Percentiles rank a stretch among this genome's conserved stretches.
Evolutionary conservation across 2,113 vertebrate species (phyloP).

Genomic region (Rhagologus leucostigma): DNA sequence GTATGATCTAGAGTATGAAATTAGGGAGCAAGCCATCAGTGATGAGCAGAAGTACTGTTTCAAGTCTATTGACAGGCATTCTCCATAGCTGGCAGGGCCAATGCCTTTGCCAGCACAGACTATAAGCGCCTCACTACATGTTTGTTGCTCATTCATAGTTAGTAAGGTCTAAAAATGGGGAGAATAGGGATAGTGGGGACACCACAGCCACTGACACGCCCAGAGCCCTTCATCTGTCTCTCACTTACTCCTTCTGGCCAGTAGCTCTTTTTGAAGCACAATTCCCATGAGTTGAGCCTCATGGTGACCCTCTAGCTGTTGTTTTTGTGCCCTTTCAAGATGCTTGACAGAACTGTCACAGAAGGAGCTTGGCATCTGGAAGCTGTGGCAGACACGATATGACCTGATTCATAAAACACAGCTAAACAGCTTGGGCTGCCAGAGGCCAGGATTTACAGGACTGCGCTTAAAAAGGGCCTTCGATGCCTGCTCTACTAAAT

Average conservation of each 20-base stretch:
- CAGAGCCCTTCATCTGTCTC: neutral
- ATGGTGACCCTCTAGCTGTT: neutral
- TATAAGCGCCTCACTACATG: neutral
- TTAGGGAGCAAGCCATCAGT: neutral
- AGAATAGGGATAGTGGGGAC: accelerated
- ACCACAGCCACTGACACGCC: neutral
- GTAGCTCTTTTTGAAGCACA: neutral
- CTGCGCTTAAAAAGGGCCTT: neutral
- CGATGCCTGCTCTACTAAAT: neutral
- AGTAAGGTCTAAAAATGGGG: neutral
- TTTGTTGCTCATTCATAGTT: neutral
- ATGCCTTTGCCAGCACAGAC: neutral
- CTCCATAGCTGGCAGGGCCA: neutral
- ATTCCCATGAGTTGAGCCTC: neutral
- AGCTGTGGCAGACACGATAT: neutral
- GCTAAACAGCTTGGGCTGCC: slow-evolving; percentile 33
- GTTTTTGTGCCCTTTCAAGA: slow-evolving; percentile 21
- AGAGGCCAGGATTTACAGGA: slow-evolving; percentile 16
- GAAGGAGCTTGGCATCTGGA: slow-evolving; percentile 27
- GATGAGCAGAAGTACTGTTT: neutral
- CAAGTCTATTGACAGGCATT: neutral
- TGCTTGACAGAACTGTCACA: neutral
- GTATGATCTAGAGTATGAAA: neutral
- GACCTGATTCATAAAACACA: slow-evolving; percentile 19
- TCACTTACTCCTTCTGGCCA: neutral